phyloP scores from a whole-genome alignment of 2,113 vertebrate genomes.

The Tupaia tana region DNA sequence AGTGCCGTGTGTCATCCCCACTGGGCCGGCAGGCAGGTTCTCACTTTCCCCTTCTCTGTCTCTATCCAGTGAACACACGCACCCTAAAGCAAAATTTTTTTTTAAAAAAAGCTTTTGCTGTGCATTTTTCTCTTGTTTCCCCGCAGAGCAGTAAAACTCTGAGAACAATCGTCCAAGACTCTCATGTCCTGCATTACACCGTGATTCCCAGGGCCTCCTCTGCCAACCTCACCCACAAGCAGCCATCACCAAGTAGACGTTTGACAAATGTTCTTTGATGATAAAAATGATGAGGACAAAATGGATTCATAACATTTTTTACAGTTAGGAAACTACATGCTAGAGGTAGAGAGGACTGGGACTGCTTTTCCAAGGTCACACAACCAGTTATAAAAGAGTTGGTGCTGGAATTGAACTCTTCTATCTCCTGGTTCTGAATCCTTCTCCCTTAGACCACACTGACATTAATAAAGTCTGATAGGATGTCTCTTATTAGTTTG shows the following conservation, averaged over 20 bases:
- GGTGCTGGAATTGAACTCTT: constrained; percentile 60
- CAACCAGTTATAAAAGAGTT: constrained; percentile 60
- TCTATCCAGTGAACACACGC: too few relatives aligned
- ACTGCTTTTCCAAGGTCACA: constrained; percentile 77
- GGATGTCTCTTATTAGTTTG: constrained; percentile 19
- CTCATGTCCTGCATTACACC: not conserved
- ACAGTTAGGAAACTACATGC: constrained; percentile 57
- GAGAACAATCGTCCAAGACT: not conserved
- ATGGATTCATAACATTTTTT: constrained; percentile 76
- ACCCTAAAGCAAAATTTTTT: not conserved
- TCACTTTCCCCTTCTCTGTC: too few relatives aligned
- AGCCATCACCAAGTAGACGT: constrained; percentile 33
- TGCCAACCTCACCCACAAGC: constrained; percentile 20
- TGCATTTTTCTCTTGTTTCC: constrained; percentile 28
- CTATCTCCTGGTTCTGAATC: constrained; percentile 35
- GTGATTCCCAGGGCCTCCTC: not conserved
- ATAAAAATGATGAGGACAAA: constrained; percentile 72
- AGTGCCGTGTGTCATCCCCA: too few relatives aligned
- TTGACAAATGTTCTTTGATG: constrained; percentile 75
- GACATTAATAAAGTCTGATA: constrained; percentile 2
- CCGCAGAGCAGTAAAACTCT: not conserved
- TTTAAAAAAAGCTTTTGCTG: not conserved
- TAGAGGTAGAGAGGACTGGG: constrained; percentile 57
- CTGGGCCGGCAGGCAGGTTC: too few relatives aligned
- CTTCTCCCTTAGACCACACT: not conserved